phyloP scores from a whole-genome alignment of 2,113 vertebrate genomes.

The Zeus faber region DNA sequence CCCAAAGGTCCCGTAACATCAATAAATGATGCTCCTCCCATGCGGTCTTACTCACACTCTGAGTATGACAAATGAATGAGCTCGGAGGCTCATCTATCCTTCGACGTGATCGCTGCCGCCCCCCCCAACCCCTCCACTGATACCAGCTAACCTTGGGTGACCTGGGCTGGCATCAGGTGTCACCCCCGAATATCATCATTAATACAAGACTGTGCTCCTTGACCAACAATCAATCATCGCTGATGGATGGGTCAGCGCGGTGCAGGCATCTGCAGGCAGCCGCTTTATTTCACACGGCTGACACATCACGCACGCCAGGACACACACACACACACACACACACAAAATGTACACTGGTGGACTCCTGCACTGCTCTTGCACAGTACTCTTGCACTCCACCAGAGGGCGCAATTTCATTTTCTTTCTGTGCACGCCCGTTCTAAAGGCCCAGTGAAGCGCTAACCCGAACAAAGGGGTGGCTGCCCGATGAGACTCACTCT shows the following conservation, averaged over 20 bases:
- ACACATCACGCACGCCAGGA: conserved; percentile 13
- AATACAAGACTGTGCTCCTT: conserved; percentile 39
- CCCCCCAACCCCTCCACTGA: conserved; percentile 21
- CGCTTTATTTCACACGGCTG: conserved; percentile 17
- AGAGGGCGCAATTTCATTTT: conserved; percentile 34
- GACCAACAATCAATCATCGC: conserved; percentile 46
- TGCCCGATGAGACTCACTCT: conserved; percentile 81
- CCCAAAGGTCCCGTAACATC: too few species aligned
- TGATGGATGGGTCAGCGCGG: conserved; percentile 15
- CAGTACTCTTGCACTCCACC: conserved; percentile 17
- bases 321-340: conserved; percentile 7
- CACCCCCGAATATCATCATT: conserved; percentile 50
- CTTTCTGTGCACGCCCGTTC: too few species aligned
- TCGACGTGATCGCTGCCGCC: conserved; percentile 37
- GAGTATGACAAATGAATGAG: conserved; percentile 44
- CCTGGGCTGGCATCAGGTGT: conserved; percentile 56
- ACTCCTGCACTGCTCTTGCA: too few species aligned
- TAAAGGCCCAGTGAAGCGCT: too few species aligned
- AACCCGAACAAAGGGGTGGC: neutral
- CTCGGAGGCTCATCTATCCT: conserved; percentile 31
- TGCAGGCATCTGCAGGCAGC: conserved; percentile 17
- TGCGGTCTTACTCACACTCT: too few species aligned
- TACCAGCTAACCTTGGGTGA: conserved; percentile 39
- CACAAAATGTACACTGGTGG: neutral
- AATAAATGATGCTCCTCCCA: too few species aligned